Evolutionary conservation across 2,113 vertebrate species (phyloP), one percentile per base, ranked within the genome.

Genomic region (Beaufortia kweichowensis): DNA sequence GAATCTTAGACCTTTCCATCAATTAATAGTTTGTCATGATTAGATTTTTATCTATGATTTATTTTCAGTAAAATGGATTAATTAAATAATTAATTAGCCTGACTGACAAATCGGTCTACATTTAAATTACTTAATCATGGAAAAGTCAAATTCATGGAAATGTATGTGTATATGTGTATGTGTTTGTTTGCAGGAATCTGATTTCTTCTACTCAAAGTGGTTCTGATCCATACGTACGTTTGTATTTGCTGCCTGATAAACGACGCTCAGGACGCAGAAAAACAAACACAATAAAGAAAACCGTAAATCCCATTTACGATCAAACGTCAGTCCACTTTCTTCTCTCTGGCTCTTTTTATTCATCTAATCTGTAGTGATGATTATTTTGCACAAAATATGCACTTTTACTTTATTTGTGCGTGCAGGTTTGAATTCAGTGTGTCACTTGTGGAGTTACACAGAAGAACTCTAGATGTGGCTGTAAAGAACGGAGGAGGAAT

Each of bases 231-330:
- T 99, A 98, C 0, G 95, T 98, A 56, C 94, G 97, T 75, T 82
- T 99, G 86, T 99, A 98, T 89, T 91, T 99, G 85, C 88, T 98
- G 23, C 97, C 97, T 43, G 97, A 99, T 88, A 99, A 99, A 84
- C 92, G 95, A 43, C 89, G 97, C 56, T 98, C 97, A 0, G 96
- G 96, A 70, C 89, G 97, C 84, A 93, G 97, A 91, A 99, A 99
- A 95, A 98, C 97, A 31, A 91, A 91, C 1, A 96, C 95, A 0
- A 79, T 89, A 0, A 98, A 98, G 94, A 98, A 94, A 88, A 95
- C 86, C 0, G 88, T 97, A 59, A 98, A 96, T 85, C 97, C 97
- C 0, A 79, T 94, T 28, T 99, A 93, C 28, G 96, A 99, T 84
- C 93, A 97, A 85, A 96, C 92, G 97, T 99, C 87, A 62, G 92